A percentile compares a stretch with the other conserved stretches of the same genome.
Conservation (phyloP, 2,888 invertebrate species). For the Sarcophaga variegata region DNA sequence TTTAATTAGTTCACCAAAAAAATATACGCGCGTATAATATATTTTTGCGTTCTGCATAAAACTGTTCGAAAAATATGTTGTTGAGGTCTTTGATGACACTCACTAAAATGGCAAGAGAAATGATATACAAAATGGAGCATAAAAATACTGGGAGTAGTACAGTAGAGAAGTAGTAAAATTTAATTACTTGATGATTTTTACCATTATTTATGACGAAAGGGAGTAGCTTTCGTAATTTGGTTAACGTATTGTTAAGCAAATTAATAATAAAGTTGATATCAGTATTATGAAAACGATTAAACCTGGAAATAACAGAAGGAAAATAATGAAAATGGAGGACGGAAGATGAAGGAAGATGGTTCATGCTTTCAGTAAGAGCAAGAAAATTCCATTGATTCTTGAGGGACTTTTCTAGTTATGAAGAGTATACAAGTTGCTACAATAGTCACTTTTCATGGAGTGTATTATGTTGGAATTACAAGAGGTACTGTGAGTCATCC, state of each 20-base stretch:
- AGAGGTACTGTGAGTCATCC: too few species aligned
- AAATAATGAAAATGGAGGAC: too few species aligned
- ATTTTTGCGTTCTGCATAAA: neutral
- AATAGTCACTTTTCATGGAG: too few species aligned
- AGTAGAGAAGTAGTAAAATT: constrained; percentile 3
- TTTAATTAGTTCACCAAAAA: neutral
- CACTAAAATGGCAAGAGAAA: neutral
- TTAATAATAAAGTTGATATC: too few species aligned
- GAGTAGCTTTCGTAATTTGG: neutral
- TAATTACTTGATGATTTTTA: constrained; percentile 21
- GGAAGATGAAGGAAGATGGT: too few species aligned
- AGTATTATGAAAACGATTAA: too few species aligned
- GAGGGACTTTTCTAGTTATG: too few species aligned
- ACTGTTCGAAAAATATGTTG: constrained; percentile 3
- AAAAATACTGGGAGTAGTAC: neutral
- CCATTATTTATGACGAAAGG: constrained; percentile 17
- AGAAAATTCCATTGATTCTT: too few species aligned
- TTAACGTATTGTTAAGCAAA: neutral
- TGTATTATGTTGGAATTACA: too few species aligned
- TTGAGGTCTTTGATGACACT: neutral
- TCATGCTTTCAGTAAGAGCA: too few species aligned
- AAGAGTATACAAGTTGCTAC: too few species aligned
- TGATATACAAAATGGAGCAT: neutral
- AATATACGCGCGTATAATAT: neutral
- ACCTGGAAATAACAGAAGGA: too few species aligned